Evolutionary conservation across 2,113 vertebrate genomes (phyloP), one percentile per base, ranked within the genome.

Genomic region (Muntiacus reevesi): DNA sequence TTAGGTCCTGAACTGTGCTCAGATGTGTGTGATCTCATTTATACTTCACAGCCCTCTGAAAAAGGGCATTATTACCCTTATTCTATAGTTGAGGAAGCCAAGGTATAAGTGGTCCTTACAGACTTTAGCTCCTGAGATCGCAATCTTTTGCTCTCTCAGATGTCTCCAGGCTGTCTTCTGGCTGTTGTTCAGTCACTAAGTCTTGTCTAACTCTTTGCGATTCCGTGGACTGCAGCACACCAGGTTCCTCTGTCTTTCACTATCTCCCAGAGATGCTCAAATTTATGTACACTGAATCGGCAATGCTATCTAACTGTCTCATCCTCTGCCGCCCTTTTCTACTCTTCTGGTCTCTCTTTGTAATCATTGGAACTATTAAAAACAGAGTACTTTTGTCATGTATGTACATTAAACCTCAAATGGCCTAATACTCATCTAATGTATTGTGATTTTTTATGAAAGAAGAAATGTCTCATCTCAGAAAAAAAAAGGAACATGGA

Each of bases 371-470:
- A 83, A 47, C 19, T 33, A 45, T 30, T 83, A 52, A 88, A 92
- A 45, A 28, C 14, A 5, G 23, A 14, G 3, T 36, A 5, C 62
- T 89, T 76, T 17, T 71, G 36, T n/a, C 43, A 43, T 17, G 2
- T 59, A 3, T 47, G 19, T 45, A 62, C 13, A 19, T 55, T 84
- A 57, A 92, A 87, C 55, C 28, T 89, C 21, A 92, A 88, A 82
- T 25, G 30, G 5, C 9, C 15, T 81, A 17, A 28, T 27, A 17
- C 43, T 93, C 47, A 76, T 81, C 85, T 78, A 67, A n/a, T 64
- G 16, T 74, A 19, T 91, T 64, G n/a, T 78, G n/a, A 67, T 52
- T 60, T 78, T 94, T 97, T 79, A 84, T 50, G 27, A 82, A 71
- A 84, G 15, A 91, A 71, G 86, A 59, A 7, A 10, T 67, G 17